These are phyloP conservation scores for Dendrocincla fuliginosa DNA, from an alignment of 2,797 vertebrate species.

Conservation along the genomic window DNA sequence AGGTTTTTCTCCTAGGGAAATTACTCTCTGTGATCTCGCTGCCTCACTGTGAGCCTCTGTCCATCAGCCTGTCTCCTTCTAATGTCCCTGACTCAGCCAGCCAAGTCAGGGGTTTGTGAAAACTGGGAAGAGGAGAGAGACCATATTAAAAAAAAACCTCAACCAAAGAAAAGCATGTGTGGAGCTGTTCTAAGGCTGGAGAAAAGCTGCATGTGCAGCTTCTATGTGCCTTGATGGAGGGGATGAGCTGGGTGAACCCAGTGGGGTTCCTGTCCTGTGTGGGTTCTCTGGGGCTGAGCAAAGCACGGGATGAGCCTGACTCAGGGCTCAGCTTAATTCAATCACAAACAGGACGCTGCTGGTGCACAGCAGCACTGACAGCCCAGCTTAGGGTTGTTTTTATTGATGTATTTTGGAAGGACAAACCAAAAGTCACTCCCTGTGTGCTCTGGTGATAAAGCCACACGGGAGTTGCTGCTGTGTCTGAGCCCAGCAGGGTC, in stretches of 20 bases:
- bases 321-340: neutral
- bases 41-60: neutral
- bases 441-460: neutral
- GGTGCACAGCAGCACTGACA: neutral
- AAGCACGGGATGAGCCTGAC: neutral
- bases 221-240: neutral
- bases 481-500: neutral
- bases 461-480: neutral
- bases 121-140: neutral
- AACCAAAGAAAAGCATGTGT: neutral
- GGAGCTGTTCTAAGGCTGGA: neutral
- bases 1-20: neutral
- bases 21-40: neutral
- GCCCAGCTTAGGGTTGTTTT: neutral
- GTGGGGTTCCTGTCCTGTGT: neutral
- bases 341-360: rapidly evolving
- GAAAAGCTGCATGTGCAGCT: neutral
- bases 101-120: neutral
- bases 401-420: neutral
- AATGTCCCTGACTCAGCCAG: neutral
- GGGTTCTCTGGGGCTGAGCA: neutral
- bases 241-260: neutral
- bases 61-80: neutral
- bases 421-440: neutral
- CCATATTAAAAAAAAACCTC: rapidly evolving